Conservation (phyloP, 2,797 vertebrate genomes). For the Phrynocephalus vlangalii region DNA sequence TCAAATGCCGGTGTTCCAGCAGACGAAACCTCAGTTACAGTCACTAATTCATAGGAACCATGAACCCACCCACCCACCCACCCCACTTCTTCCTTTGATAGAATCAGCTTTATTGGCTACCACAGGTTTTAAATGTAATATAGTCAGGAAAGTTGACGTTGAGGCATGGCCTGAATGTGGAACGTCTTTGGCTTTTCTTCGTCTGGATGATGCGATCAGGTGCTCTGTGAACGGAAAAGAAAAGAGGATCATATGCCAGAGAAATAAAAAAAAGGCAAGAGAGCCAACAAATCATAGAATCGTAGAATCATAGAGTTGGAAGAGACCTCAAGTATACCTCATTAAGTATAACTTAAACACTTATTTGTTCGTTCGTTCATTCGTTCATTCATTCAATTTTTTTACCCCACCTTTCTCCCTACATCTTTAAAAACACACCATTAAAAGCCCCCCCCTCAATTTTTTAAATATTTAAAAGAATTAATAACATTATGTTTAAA, state of each 20-base stretch:
- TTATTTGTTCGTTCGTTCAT: background rate
- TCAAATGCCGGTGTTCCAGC: conserved; percentile 29
- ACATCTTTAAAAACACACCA: too few species aligned
- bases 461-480: too few species aligned
- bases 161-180: conserved; percentile 28
- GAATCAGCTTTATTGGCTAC: conserved; percentile 37
- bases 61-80: conserved; percentile 6
- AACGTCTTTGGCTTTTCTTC: conserved; percentile 55
- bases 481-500: too few species aligned
- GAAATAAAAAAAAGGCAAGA: background rate
- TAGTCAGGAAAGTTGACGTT: conserved; percentile 50
- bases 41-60: conserved; percentile 48
- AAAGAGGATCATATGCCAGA: conserved; percentile 37
- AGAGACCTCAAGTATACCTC: too few species aligned
- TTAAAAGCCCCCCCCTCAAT: too few species aligned
- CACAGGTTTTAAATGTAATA: background rate
- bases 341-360: background rate
- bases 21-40: conserved; percentile 16
- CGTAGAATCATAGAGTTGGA: too few species aligned
- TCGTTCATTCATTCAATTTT: too few species aligned
- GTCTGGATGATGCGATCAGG: conserved; percentile 40
- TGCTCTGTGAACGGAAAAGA: conserved; percentile 69
- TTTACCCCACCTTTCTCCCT: too few species aligned
- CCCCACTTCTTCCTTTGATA: conserved; percentile 10
- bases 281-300: background rate